Percentiles rank a stretch among this genome's conserved stretches.
Evolutionary conservation across 1,140 invertebrate genomes (phyloP).

Genomic region (Littorina saxatilis): DNA sequence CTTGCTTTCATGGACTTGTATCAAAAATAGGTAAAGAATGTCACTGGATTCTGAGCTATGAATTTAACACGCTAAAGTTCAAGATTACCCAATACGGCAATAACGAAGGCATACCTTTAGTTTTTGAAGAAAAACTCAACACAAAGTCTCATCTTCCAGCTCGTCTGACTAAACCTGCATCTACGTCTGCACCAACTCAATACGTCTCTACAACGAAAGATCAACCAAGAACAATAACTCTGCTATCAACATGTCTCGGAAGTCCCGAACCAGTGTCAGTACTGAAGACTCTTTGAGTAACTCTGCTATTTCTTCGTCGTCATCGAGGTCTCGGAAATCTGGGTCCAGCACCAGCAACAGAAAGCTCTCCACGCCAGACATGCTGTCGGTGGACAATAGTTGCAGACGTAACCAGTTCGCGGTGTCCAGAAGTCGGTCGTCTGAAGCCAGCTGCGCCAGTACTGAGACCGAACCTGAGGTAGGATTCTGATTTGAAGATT

Average conservation of each 20-base stretch:
- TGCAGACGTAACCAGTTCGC: neutral
- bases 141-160: too few relatives aligned
- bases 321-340: neutral
- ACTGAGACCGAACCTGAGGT: neutral
- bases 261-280: neutral
- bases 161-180: too few relatives aligned
- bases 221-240: too few relatives aligned
- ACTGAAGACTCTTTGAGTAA: neutral
- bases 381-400: neutral
- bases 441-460: neutral
- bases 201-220: too few relatives aligned
- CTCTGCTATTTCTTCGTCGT: neutral
- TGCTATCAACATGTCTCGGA: neutral
- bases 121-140: too few relatives aligned
- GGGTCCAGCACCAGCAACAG: neutral
- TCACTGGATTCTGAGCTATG: too few relatives aligned
- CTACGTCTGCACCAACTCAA: too few relatives aligned
- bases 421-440: neutral
- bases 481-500: neutral
- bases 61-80: too few relatives aligned
- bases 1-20: too few relatives aligned
- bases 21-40: too few relatives aligned
- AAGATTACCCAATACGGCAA: too few relatives aligned
- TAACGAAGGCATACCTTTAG: too few relatives aligned
- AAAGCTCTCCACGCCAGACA: neutral